Evolutionary conservation across 2,113 vertebrate genomes (phyloP).

Genomic region (Muscicapa adusta): DNA sequence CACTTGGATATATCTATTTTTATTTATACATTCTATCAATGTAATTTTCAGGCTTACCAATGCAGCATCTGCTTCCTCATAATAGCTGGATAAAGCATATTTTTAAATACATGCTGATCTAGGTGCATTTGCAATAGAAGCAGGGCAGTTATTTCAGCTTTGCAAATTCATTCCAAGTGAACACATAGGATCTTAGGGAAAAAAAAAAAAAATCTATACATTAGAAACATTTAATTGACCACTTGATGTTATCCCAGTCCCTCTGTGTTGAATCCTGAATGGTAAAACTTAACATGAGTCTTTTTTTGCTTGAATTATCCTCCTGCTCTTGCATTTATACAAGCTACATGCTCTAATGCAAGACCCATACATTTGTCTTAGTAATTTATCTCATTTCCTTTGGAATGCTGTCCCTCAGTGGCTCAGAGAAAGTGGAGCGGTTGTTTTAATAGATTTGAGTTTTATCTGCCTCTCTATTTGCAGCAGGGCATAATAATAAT

Average conservation of each 20-base stretch:
- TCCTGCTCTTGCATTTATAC: conserved; percentile 22
- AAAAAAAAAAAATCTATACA: background rate
- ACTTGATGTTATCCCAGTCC: conserved; percentile 20
- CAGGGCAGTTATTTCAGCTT: background rate
- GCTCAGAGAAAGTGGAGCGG: conserved; percentile 64
- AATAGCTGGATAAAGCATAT: background rate
- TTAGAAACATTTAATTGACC: conserved; percentile 52
- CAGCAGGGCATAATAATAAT: conserved; percentile 73
- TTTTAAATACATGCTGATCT: background rate
- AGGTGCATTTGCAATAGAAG: background rate
- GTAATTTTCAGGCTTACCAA: background rate
- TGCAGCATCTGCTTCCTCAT: background rate
- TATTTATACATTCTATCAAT: background rate
- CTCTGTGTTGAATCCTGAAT: conserved; percentile 30
- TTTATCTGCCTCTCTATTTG: conserved; percentile 72
- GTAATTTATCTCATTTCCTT: conserved; percentile 66
- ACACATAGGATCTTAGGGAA: background rate
- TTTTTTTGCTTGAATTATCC: conserved; percentile 41
- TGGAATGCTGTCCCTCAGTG: conserved; percentile 61
- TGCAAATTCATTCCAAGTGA: background rate
- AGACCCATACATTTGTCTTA: conserved; percentile 25
- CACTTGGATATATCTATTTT: background rate
- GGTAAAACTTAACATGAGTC: background rate
- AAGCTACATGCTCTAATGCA: background rate
- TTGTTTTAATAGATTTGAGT: conserved; percentile 76